Evolutionary conservation across 2,888 invertebrate genomes (phyloP).

Genomic region (Philaethria dido): DNA sequence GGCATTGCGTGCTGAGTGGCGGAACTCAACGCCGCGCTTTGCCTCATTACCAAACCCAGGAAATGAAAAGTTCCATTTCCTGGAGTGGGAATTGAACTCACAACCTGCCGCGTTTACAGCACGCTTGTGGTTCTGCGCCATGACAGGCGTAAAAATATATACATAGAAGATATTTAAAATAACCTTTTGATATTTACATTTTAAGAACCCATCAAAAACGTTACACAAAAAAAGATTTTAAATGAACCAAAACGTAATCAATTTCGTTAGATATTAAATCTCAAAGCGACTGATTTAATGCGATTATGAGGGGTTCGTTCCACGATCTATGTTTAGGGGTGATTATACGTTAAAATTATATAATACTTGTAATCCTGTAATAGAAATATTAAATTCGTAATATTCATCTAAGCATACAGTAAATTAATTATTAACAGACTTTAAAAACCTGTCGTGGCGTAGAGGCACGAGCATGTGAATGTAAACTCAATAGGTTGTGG

Average conservation of each 20-base stretch:
- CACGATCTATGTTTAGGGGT: conserved; percentile 22
- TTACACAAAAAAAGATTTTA: conserved; percentile 7
- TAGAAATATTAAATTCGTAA: conserved; percentile 12
- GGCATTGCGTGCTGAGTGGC: too few species aligned
- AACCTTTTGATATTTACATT: conserved; percentile 7
- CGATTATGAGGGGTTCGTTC: conserved; percentile 44
- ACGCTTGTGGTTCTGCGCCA: too few species aligned
- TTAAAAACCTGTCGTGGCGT: too few species aligned
- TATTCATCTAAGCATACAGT: conserved; percentile 8
- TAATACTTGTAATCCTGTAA: conserved; percentile 26
- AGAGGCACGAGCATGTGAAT: too few species aligned
- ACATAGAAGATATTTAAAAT: background rate
- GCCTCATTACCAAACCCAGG: too few species aligned
- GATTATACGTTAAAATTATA: conserved; percentile 30
- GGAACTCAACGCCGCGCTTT: too few species aligned
- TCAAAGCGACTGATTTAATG: conserved; percentile 41
- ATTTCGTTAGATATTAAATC: conserved; percentile 33
- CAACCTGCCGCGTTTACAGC: too few species aligned
- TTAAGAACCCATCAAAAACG: conserved; percentile 1
- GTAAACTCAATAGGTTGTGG: too few species aligned
- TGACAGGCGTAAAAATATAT: too few species aligned
- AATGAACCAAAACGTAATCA: conserved; percentile 27
- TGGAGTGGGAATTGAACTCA: too few species aligned
- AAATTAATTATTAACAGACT: conserved; percentile 15
- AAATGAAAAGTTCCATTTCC: too few species aligned